Evolutionary conservation across 2,113 vertebrate genomes (phyloP).

Genomic region (Cyprinodon brontotheroides): DNA sequence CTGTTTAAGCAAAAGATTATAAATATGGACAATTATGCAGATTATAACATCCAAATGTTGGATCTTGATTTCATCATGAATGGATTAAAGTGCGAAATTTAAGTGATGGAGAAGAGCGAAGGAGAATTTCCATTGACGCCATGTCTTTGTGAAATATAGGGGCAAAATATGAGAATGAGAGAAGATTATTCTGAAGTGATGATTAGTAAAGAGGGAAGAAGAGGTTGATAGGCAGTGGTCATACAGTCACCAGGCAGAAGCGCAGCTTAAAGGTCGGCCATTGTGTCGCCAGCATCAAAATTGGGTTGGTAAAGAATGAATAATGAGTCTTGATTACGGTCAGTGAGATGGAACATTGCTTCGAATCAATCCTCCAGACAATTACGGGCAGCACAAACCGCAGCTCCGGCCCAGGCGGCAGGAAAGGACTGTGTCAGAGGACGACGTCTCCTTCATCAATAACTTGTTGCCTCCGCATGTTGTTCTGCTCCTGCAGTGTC

Average conservation of each 20-base stretch:
- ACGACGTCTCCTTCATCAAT: constrained; percentile 74
- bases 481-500: constrained; percentile 37
- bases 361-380: constrained; percentile 79
- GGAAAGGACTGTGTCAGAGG: constrained; percentile 74
- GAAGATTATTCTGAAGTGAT: constrained; percentile 55
- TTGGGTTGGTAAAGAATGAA: constrained; percentile 74
- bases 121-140: constrained; percentile 50
- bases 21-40: constrained; percentile 49
- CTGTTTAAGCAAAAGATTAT: constrained; percentile 43
- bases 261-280: constrained; percentile 57
- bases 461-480: constrained; percentile 77
- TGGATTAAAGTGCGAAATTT: constrained; percentile 57
- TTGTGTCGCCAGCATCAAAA: constrained; percentile 70
- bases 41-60: constrained; percentile 48
- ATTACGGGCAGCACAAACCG: constrained; percentile 72
- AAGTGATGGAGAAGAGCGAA: constrained; percentile 56
- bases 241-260: constrained; percentile 54
- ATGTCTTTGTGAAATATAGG: constrained; percentile 40
- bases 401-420: constrained; percentile 62
- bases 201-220: constrained; percentile 40
- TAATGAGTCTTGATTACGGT: constrained; percentile 82
- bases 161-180: constrained; percentile 60
- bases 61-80: constrained; percentile 50
- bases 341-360: constrained; percentile 74
- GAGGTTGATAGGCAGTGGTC: constrained; percentile 50